Base-by-base conservation (phyloP, 2,888 invertebrate species). In the Sphaerophoria taeniata region DNA sequence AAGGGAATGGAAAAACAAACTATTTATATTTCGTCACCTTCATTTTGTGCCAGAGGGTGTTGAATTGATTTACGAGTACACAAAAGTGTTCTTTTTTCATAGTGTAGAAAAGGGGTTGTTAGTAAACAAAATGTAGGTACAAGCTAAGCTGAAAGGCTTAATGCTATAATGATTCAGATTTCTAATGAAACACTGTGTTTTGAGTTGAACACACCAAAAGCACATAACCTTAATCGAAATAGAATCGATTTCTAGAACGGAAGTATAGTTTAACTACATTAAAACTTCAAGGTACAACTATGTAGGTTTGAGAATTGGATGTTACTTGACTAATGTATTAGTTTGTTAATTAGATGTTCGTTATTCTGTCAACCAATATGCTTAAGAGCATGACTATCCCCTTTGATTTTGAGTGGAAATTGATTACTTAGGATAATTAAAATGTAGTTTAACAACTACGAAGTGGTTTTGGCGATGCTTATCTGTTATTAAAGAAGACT, bases 121-220 rank as follows among this genome's bases (percentile, higher is more conserved):
- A 39, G 5, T 33, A 55, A 14, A 16, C 7, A 39, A 58, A 16
- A 16, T 11, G n/a, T n/a, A n/a, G n/a, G 3, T 0, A 58, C 0
- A 5, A 12, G n/a, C 0, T 61, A 31, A 0, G 3, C n/a, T 4
- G 3, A 34, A 61, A 61, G 45, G 61, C 45, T 61, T 61, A 39
- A 33, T 63, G 45, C 14, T 63, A 4, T 33, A n/a, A 3, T 63
- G 31, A 43, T 63, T 63, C 45, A 47, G 47, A 9, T 31, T 63
- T 47, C 63, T 31, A 47, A 4, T 14, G 14, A 14, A 47, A 31
- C 45, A 47, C 47, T 34, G 33, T 47, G 34, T 49, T 63, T 6
- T 5, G 7, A 6, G 31, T 39, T 24, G 47, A 63, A 63, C 47
- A 63, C 33, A 63, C 45, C 45, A 61, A n/a, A 11, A n/a, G n/a